Base-by-base conservation (phyloP, 2,797 vertebrate genomes). In the Myotis pilosus region DNA sequence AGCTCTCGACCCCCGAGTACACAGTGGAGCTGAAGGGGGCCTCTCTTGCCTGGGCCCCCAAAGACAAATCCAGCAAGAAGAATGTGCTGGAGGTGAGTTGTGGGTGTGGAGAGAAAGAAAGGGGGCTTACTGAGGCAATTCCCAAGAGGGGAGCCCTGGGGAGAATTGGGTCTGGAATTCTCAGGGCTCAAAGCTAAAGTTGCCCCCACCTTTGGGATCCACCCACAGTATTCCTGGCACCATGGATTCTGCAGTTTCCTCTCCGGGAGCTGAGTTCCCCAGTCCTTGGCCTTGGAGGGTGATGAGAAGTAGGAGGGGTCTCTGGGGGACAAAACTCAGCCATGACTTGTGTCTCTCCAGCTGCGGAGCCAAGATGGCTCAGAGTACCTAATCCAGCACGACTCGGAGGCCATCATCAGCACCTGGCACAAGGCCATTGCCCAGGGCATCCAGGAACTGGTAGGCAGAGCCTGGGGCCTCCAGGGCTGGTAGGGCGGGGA, bases 21-120 rank as follows among this genome's bases (percentile, higher is more conserved):
- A 99, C 99, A 0, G 98, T 99, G 62, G 98, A 99, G 2, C 98
- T 99, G 92, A 98, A 97, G 4, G 99, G 99, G 57, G 99, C 99
- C 3, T 95, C 97, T 0, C 97, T 99, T 1, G 0, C 87, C 68
- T 99, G 99, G 99, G 99, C 99, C 0, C 0, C 98, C 92, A 99
- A 98, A 95, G 99, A 99, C 95, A 99, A 99, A 83, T 99, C 99
- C 23, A 99, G 99, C 98, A 99, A 99, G 98, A 99, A 99, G 97
- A 98, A 99, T 0, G 99, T 99, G 60, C 96, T 99, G 3, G 99
- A 99, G 98, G 99, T 99, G 97, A 97, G 98, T 47, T 12, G 36
- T 44, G 23, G 22, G 33, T 13, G 3, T 4, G 0, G n/a, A 68
- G 64, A 38, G 75, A 53, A n/a, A 47, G 47, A 38, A 19, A 28